Evolutionary conservation across 2,113 vertebrate species (phyloP).

Genomic region (Pygoscelis adeliae): DNA sequence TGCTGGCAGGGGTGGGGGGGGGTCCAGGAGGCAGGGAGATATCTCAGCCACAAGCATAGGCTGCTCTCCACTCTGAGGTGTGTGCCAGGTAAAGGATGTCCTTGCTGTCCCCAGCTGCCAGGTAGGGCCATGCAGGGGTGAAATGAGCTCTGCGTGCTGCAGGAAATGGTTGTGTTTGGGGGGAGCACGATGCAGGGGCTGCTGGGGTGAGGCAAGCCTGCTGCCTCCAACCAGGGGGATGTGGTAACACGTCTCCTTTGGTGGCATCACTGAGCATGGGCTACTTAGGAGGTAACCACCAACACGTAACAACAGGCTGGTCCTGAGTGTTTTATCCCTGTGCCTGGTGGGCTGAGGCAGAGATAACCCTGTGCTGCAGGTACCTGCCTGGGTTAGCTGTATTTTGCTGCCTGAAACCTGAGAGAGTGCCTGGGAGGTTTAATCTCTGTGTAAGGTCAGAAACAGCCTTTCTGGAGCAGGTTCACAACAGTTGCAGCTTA

Average conservation of each 20-base stretch:
- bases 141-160: too few relatives aligned
- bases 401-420: not conserved
- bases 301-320: rapidly evolving
- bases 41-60: rapidly evolving
- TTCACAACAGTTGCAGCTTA: not conserved
- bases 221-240: not conserved
- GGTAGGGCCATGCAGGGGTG: not conserved
- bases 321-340: not conserved
- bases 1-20: not conserved
- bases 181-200: rapidly evolving
- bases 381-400: not conserved
- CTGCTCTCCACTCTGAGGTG: rapidly evolving
- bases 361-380: not conserved
- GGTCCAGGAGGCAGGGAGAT: too few relatives aligned
- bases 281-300: too few relatives aligned
- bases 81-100: rapidly evolving
- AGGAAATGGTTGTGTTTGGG: not conserved
- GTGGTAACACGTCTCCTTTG: rapidly evolving
- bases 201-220: not conserved
- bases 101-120: rapidly evolving
- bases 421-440: not conserved
- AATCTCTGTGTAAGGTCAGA: not conserved
- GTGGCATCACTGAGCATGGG: rapidly evolving
- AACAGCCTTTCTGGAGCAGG: not conserved
- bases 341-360: not conserved